Conservation (phyloP, 2,113 vertebrate genomes). For the Stercorarius parasiticus region DNA sequence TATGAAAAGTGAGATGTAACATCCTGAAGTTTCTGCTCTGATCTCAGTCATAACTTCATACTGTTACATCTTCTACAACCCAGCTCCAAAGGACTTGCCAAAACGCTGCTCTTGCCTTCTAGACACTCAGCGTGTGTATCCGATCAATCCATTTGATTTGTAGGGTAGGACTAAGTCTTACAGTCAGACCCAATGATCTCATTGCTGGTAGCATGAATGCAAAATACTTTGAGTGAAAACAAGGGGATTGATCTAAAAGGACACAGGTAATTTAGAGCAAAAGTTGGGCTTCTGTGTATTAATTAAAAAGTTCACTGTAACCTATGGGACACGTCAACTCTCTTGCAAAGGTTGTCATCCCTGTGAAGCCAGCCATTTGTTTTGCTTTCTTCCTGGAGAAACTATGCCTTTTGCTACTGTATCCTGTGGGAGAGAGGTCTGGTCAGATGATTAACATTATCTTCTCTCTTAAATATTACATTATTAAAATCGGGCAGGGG, state of each 20-base stretch:
- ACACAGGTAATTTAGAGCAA: constrained; percentile 50
- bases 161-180: constrained; percentile 19
- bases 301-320: constrained; percentile 38
- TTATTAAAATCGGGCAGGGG: constrained; percentile 65
- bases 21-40: not conserved
- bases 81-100: constrained; percentile 6
- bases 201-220: constrained; percentile 35
- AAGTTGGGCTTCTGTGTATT: constrained; percentile 49
- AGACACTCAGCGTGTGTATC: not conserved
- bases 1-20: not conserved
- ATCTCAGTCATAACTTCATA: not conserved
- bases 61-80: not conserved
- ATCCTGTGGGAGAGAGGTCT: constrained; percentile 41
- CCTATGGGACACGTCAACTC: constrained; percentile 40
- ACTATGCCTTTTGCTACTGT: not conserved
- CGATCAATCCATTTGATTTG: constrained; percentile 55
- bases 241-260: constrained; percentile 52
- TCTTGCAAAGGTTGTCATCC: constrained; percentile 47
- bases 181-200: constrained; percentile 57
- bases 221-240: constrained; percentile 20
- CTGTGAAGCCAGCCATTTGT: constrained; percentile 17
- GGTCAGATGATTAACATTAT: constrained; percentile 74
- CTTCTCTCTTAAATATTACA: constrained; percentile 73
- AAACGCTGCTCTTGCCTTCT: constrained; percentile 12
- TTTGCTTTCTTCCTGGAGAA: constrained; percentile 5